Conservation (phyloP, 2,113 vertebrate species). For the Etia nguti region DNA sequence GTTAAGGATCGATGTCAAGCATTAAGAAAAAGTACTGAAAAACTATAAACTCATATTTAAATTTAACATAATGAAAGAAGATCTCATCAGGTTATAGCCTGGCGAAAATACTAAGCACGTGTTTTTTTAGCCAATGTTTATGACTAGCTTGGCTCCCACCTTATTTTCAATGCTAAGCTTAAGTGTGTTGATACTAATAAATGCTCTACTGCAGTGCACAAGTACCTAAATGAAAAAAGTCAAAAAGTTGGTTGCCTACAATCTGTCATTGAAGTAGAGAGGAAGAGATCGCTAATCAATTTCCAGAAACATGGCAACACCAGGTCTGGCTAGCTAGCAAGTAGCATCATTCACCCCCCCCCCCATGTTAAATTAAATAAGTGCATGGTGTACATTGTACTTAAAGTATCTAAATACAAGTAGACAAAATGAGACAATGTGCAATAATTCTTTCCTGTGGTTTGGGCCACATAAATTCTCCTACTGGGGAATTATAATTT, state of each 20-base stretch:
- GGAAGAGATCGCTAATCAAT: neutral
- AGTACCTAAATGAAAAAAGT: neutral
- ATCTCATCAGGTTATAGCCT: neutral
- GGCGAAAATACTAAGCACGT: neutral
- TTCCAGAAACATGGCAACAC: neutral
- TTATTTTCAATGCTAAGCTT: neutral
- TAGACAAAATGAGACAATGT: neutral
- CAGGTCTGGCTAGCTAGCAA: neutral
- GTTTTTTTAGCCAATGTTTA: neutral
- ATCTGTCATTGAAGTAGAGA: neutral
- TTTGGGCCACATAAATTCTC: neutral
- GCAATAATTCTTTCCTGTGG: neutral
- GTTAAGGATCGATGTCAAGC: neutral
- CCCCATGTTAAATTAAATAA: neutral
- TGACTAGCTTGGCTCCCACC: neutral
- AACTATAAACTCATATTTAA: neutral
- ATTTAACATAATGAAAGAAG: neutral
- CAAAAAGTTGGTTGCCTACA: neutral
- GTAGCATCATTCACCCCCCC: neutral
- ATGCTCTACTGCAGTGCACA: neutral
- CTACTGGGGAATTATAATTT: neutral
- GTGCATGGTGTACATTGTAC: neutral
- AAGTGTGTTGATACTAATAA: neutral
- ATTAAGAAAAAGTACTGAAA: neutral
- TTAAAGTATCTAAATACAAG: neutral